phyloP scores from a whole-genome alignment of 2,888 invertebrate species.

The Lepidonotus clava region DNA sequence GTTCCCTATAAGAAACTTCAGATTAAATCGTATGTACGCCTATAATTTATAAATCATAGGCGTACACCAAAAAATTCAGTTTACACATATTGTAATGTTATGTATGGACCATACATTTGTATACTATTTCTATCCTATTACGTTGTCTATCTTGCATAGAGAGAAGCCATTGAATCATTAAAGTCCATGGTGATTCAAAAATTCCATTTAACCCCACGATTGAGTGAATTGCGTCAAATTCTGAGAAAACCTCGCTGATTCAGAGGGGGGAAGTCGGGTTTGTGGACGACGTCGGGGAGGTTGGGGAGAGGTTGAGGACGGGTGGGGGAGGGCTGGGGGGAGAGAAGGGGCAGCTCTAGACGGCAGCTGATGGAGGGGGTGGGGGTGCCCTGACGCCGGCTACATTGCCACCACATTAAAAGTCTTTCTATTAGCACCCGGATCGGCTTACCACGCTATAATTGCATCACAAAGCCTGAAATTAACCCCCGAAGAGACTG shows the following conservation, averaged over 20 bases:
- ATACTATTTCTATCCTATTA: no score
- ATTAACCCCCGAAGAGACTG: constrained; percentile 43
- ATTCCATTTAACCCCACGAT: not conserved
- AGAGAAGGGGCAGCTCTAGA: not conserved
- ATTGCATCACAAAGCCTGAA: constrained; percentile 47
- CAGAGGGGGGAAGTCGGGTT: not conserved
- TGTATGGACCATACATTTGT: no score
- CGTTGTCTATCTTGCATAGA: no score
- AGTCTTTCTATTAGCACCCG: constrained; percentile 29
- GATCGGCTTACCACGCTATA: constrained; percentile 35
- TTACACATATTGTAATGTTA: no score
- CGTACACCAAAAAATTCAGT: no score
- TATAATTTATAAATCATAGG: no score
- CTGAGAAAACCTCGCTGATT: not conserved
- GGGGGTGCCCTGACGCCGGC: not conserved
- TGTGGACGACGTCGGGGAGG: not conserved
- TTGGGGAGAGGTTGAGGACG: not conserved
- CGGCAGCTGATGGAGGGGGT: not conserved
- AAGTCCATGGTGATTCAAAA: no score
- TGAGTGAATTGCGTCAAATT: not conserved
- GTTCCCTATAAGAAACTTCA: no score
- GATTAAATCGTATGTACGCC: no score
- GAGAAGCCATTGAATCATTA: no score
- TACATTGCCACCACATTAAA: constrained; percentile 24
- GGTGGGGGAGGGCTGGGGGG: not conserved